These are phyloP conservation scores for Alethe diademata DNA, from an alignment of 2,113 vertebrate species.

Conservation along the genomic window DNA sequence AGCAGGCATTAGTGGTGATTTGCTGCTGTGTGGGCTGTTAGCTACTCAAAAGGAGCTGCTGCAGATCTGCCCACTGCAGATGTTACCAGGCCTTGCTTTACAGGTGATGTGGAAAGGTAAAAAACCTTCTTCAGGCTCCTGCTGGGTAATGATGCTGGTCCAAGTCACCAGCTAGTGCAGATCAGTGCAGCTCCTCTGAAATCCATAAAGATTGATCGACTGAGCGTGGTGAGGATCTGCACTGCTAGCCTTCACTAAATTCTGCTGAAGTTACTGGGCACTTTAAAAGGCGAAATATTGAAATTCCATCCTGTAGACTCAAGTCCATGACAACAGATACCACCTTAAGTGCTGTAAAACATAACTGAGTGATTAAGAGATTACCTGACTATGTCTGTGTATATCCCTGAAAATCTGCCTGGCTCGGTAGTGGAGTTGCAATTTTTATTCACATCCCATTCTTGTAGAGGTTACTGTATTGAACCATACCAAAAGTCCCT, in stretches of 20 bases:
- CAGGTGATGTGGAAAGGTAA: background rate
- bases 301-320: background rate
- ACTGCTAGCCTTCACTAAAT: background rate
- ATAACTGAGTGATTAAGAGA: background rate
- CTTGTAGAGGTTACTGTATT: background rate
- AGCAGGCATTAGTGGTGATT: background rate
- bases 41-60: background rate
- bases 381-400: background rate
- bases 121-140: background rate
- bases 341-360: background rate
- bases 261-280: background rate
- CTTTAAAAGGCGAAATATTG: background rate
- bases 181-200: background rate
- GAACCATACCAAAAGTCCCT: background rate
- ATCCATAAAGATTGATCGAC: background rate
- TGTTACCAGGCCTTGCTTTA: background rate
- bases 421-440: background rate
- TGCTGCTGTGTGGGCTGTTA: background rate
- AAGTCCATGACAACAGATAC: background rate
- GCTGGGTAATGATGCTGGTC: background rate
- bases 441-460: background rate
- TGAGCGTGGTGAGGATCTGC: background rate
- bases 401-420: background rate
- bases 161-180: background rate
- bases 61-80: background rate